Percentiles rank a stretch among this genome's conserved stretches.
These are phyloP conservation scores for Tenebrosternarchus preto DNA, from an alignment of 2,113 vertebrate genomes.

Conservation along the genomic window DNA sequence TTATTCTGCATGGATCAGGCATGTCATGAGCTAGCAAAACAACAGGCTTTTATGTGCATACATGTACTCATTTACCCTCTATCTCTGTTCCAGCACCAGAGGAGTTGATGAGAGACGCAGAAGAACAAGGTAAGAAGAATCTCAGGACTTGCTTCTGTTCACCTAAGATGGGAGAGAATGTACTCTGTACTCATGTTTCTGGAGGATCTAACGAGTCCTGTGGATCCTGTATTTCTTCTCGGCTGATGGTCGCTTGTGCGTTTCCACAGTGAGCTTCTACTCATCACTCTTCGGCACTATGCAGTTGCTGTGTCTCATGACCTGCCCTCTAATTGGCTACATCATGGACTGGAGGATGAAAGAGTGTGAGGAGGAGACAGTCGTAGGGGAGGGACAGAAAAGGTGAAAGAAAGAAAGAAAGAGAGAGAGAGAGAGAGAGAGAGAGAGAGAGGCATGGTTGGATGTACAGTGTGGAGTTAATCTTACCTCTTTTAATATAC, in stretches of 20 bases:
- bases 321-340: constrained; percentile 85
- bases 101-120: constrained; percentile 56
- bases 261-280: constrained; percentile 78
- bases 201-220: too few species aligned
- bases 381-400: constrained; percentile 45
- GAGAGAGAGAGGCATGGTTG: not conserved
- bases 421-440: constrained; percentile 4
- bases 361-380: constrained; percentile 62
- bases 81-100: constrained; percentile 62
- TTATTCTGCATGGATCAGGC: not conserved
- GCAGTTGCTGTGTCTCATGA: constrained; percentile 83
- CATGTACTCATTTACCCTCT: not conserved
- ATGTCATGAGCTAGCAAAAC: not conserved
- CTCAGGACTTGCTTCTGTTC: not conserved
- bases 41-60: not conserved
- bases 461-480: not conserved
- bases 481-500: not conserved
- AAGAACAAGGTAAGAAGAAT: constrained; percentile 64
- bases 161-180: not conserved
- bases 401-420: constrained; percentile 4
- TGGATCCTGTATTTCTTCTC: not conserved
- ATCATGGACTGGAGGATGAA: constrained; percentile 85
- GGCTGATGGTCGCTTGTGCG: constrained; percentile 1
- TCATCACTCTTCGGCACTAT: constrained; percentile 81
- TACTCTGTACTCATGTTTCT: too few species aligned